Conservation (phyloP, 2,113 vertebrate species). For the Albula glossodonta region DNA sequence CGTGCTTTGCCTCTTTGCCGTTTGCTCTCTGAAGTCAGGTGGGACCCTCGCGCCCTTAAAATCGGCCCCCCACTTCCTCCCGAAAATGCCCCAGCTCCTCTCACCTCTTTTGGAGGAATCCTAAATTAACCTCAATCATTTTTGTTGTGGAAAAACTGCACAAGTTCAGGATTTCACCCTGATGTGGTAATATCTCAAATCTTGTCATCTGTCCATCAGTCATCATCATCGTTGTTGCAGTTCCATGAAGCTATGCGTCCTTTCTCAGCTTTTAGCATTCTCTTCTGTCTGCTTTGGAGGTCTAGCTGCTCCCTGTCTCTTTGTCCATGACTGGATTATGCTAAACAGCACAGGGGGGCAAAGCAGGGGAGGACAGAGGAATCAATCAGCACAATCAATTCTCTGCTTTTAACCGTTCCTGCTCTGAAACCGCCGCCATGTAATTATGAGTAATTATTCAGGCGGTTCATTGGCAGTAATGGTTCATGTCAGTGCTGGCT, state of each 20-base stretch:
- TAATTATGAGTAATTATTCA: conserved; percentile 8
- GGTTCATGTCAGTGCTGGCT: neutral
- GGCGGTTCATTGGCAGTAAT: neutral
- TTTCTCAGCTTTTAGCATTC: neutral
- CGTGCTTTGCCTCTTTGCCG: no score
- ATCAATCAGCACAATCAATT: conserved; percentile 48
- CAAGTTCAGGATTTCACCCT: neutral
- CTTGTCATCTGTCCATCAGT: neutral
- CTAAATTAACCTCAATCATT: neutral
- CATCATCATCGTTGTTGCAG: no score
- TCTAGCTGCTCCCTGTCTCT: conserved; percentile 19
- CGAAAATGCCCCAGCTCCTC: neutral
- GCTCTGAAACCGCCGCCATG: neutral
- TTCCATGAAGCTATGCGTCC: neutral
- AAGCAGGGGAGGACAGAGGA: conserved; percentile 16
- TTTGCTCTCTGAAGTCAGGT: no score
- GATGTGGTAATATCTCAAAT: neutral
- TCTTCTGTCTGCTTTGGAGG: neutral
- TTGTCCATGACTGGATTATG: conserved; percentile 21
- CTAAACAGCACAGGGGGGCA: conserved; percentile 24
- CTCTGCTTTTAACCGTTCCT: conserved; percentile 10
- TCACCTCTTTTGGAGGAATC: neutral
- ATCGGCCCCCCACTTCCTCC: neutral
- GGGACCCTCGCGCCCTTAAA: neutral
- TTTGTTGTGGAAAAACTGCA: neutral